Evolutionary conservation across 2,888 invertebrate genomes (phyloP), one percentile per base, ranked within the genome.

Genomic region (Meteorus colon): DNA sequence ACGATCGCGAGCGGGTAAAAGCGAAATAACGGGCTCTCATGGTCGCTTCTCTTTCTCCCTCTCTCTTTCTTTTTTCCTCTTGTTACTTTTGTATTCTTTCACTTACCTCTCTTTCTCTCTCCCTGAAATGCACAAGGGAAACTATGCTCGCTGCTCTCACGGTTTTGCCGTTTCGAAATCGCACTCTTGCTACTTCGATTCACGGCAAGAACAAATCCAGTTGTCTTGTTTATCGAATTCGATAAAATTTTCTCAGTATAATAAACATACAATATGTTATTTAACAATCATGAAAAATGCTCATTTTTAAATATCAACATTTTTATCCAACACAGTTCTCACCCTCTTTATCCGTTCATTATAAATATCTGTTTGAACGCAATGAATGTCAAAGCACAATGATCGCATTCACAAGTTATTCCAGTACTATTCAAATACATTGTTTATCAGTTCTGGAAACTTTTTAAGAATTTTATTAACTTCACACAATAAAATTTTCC

Each of bases 141-240:
- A 72, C 72, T 72, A 45, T 72, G 31, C 62, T 62, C 24, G 55
- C 51, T 68, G 70, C 76, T 76, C 76, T 76, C 76, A 73, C 76
- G 73, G 73, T 76, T 73, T 76, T 76, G 66, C 76, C 65, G 63
- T 76, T 73, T 76, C 76, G 76, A 76, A 75, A 75, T 75, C 71
- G 41, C 74, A 65, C 68, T 37, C 66, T 29, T 55, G 65, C 45
- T 66, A 70, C 66, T 75, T 75, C 60, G 66, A 71, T 72, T 75
- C 72, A 75, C 72, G 70, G 75, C 75, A 65, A 75, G 70, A 75
- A 75, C 75, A 65, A 45, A 75, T 75, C 75, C 75, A 75, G 71
- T 75, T 75, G 75, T 72, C 72, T 51, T 65, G 73, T 51, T 75
- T 75, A 75, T 75, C 75, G 67, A 75, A 75, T 75, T 72, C 67